Conservation (phyloP, 2,113 vertebrate genomes). For the Oenanthe melanoleuca region DNA sequence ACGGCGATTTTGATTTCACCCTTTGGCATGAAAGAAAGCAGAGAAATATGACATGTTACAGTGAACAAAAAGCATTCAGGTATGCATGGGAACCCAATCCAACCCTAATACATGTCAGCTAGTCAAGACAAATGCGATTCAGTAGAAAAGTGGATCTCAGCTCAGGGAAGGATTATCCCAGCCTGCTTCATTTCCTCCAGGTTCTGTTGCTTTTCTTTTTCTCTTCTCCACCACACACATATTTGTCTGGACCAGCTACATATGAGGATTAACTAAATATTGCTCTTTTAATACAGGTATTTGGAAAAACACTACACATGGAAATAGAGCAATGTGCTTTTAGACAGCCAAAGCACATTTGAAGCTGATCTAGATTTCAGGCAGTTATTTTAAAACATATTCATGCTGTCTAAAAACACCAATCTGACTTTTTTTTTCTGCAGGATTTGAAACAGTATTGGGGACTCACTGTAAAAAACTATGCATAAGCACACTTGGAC, state of each 20-base stretch:
- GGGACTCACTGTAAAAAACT: background rate
- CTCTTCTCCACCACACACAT: background rate
- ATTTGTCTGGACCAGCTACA: background rate
- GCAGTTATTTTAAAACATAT: background rate
- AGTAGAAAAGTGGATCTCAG: background rate
- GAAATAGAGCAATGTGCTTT: background rate
- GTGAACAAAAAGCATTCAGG: conserved; percentile 40
- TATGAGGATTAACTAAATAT: background rate
- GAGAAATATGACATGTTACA: conserved; percentile 69
- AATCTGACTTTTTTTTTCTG: background rate
- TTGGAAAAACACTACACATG: background rate
- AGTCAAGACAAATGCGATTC: background rate
- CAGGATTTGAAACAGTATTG: background rate
- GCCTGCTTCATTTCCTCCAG: background rate
- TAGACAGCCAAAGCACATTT: background rate
- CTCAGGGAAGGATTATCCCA: background rate
- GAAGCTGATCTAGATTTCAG: background rate
- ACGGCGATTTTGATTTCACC: conserved; percentile 96
- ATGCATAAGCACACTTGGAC: background rate
- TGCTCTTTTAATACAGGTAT: background rate
- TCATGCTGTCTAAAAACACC: background rate
- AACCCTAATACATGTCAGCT: background rate
- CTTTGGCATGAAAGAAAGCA: conserved; percentile 81
- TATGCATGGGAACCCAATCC: conserved; percentile 13
- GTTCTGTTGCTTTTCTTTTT: background rate